These are phyloP conservation scores for Polydrusus tereticollis DNA, from an alignment of 2,888 invertebrate genomes.

Conservation along the genomic window DNA sequence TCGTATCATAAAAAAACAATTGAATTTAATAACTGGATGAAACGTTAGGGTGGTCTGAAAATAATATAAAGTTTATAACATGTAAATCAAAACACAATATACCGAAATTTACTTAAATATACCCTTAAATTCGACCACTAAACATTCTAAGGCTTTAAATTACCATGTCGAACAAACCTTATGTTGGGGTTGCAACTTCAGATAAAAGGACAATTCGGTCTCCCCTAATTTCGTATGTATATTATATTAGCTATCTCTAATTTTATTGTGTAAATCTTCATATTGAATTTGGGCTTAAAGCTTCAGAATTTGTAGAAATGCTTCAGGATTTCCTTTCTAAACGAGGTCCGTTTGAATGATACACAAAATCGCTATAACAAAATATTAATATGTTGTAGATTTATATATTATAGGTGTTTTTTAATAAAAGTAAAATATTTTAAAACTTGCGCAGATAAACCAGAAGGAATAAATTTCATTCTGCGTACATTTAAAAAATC, in stretches of 20 bases:
- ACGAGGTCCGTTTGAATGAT: no score
- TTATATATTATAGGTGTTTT: no score
- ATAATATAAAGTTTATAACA: slow-evolving; percentile 10
- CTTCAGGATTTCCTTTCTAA: no score
- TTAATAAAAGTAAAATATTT: neutral
- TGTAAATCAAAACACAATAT: slow-evolving; percentile 46
- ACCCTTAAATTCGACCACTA: slow-evolving; percentile 47
- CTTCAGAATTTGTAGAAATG: neutral
- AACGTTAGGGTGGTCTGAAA: neutral
- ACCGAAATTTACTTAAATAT: slow-evolving; percentile 43
- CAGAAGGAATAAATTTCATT: slow-evolving; percentile 32
- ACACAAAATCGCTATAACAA: no score
- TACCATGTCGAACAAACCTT: slow-evolving; percentile 46
- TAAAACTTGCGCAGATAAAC: no score
- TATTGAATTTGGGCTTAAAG: slow-evolving; percentile 35
- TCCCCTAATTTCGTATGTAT: slow-evolving; percentile 48
- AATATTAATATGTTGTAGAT: no score
- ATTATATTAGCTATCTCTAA: slow-evolving; percentile 48
- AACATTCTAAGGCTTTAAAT: slow-evolving; percentile 50
- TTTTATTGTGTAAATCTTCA: slow-evolving; percentile 42
- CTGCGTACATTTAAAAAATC: slow-evolving; percentile 48
- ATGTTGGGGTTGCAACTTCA: slow-evolving; percentile 47
- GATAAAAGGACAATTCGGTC: slow-evolving; percentile 44
- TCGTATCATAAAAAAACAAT: no score
- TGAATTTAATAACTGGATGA: no score